Conservation (phyloP, 2,797 vertebrate genomes). For the Coluber constrictor region DNA sequence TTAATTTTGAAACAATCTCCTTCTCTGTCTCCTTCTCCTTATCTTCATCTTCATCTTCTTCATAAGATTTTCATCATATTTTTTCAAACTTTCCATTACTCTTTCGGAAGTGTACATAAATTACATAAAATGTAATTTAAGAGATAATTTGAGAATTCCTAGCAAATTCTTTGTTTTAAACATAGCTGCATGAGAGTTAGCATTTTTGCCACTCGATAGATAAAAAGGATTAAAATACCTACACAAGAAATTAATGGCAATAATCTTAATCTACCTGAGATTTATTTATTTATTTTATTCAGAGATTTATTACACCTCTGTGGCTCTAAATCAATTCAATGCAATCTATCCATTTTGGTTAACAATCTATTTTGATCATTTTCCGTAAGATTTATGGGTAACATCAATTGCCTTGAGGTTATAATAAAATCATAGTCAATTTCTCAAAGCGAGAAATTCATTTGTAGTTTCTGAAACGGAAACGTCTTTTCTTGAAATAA, state of each 20-base stretch:
- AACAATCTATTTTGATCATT: constrained; percentile 43
- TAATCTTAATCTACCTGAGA: constrained; percentile 21
- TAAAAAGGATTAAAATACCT: not conserved
- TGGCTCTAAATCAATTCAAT: constrained; percentile 26
- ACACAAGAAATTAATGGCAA: not conserved
- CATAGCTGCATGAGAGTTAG: not conserved
- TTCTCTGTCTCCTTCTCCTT: no score
- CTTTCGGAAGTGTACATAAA: not conserved
- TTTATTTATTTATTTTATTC: not conserved
- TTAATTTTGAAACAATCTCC: not conserved
- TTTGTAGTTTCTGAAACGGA: constrained; percentile 14
- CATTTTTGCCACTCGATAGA: not conserved
- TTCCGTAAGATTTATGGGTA: constrained; percentile 53
- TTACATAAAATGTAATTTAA: not conserved
- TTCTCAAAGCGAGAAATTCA: constrained; percentile 38
- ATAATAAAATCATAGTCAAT: not conserved
- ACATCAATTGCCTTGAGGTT: constrained; percentile 40
- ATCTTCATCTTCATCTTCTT: no score
- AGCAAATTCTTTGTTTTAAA: not conserved
- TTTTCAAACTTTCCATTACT: not conserved
- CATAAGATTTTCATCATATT: not conserved
- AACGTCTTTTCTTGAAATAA: constrained; percentile 10
- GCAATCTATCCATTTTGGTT: constrained; percentile 35
- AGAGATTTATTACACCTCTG: not conserved
- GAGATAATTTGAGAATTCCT: not conserved